Evolutionary conservation across 92 coral and sea anemone species (phyloP), one percentile per base, ranked within the genome.

Genomic region (Palythoa heliodiscus): DNA sequence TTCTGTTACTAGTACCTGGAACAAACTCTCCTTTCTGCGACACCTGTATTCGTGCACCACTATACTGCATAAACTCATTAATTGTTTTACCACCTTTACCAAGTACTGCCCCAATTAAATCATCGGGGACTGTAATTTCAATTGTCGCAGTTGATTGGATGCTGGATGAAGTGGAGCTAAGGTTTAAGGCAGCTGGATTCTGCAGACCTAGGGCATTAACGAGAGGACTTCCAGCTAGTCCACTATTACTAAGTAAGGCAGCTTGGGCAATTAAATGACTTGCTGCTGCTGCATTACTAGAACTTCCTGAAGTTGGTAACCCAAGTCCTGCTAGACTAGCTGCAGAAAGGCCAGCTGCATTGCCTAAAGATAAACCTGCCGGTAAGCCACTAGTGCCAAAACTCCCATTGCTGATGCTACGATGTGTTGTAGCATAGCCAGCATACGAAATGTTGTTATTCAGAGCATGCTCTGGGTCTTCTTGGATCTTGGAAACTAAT

Each of bases 11-110:
- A 64, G 99, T 97, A 23, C 99, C 99, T 11, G 98, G 95, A 57
- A 97, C 92, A 88, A 90, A 97, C 72, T 97, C 99, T 16, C 99
- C 99, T 86, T 97, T 97, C 71, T 97, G 99, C 6, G 99, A 95
- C 38, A 97, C 98, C 89, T 95, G 94, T 53, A 97, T 97, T 68
- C 92, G 88, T 2, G 99, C 99, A 7, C 98, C 98, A 69, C 99
- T 97, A 89, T 95, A 97, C 83, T 97, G 99, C 98, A 95, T 97
- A 84, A 97, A 91, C 78, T 97, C 99, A 39, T 83, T 97, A 88
- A 97, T 93, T 88, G 99, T 97, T 66, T 95, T 97, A 50, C 99
- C 99, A 77, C 95, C 98, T 90, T 93, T 97, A 7, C 99, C 99
- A 19, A 97, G 89, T 20, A 97, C 93, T 3, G 98, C 98, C 52